Base-by-base conservation (phyloP, 2,888 invertebrate species). In the Eupeodes luniger region DNA sequence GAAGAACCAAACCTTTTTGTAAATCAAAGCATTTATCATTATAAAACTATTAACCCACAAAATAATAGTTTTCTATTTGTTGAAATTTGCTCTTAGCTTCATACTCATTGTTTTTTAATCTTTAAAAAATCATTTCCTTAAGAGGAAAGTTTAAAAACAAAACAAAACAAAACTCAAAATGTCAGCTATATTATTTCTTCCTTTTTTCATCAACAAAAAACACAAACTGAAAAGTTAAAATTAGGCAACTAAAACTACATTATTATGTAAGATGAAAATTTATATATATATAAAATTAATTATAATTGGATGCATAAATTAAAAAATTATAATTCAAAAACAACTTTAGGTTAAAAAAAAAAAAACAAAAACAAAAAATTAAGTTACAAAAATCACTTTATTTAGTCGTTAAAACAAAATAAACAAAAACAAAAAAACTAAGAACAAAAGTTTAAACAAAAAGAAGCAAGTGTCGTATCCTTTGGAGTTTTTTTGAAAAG, bases 231-330 rank as follows among this genome's bases (percentile, higher is more conserved):
- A 83, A 85, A 85, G 84, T 85, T 89, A 90, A 70, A 90, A 88
- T 90, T 90, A 91, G 91, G 90, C 90, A 91, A 90, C 91, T 90
- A 90, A 89, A 90, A 91, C 89, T 69, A 69, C 59, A 36, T 34
- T 40, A 49, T 69, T 44, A 57, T 90, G 86, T 92, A 91, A 90
- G 91, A 91, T 91, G 90, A 91, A 91, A 84, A 85, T 88, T 81
- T 81, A 89, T 89, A 88, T 84, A 89, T 78, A 59, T 64, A 89
- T 69, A 64, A 89, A 87, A 81, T 79, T 88, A 80, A 84, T 64
- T 76, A 72, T 81, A 76, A 84, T 81, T 85, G 84, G 70, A 85
- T 62, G 27, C 51, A 70, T 72, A 69, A 69, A 11, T 27, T 27
- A 27, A 27, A 66, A 77, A 47, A 76, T 11, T 51, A 76, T 76